Conservation (phyloP, 2,113 vertebrate species). For the Pangasianodon gigas region DNA sequence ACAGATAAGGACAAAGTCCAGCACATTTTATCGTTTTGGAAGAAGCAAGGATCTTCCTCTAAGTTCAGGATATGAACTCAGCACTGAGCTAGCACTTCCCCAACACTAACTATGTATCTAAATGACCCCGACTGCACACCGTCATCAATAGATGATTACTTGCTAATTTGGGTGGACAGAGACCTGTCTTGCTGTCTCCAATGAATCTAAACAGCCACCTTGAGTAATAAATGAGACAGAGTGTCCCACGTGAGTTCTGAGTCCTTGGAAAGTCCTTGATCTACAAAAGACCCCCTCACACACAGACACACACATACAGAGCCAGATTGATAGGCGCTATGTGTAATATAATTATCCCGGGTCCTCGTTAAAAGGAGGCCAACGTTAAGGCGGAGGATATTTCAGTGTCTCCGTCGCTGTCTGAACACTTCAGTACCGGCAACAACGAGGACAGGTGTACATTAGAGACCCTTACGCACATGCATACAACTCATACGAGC, state of each 20-base stretch:
- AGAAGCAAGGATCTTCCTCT: background rate
- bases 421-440: conserved; percentile 18
- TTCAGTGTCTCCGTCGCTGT: conserved; percentile 1
- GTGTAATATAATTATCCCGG: conserved; percentile 27
- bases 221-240: conserved; percentile 19
- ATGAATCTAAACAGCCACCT: conserved; percentile 26
- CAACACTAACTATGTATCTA: background rate
- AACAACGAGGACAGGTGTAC: conserved; percentile 19
- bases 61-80: background rate
- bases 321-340: background rate
- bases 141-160: background rate
- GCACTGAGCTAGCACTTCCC: background rate
- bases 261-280: conserved; percentile 35
- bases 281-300: conserved; percentile 35
- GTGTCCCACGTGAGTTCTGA: conserved; percentile 3
- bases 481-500: background rate
- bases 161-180: conserved; percentile 11
- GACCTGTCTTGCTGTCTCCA: conserved; percentile 19
- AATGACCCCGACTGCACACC: background rate
- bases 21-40: background rate
- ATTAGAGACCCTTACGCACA: background rate
- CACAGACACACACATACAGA: conserved; percentile 9
- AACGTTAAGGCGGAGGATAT: conserved; percentile 9
- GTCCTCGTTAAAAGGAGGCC: conserved; percentile 38
- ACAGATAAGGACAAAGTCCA: background rate